Conservation (phyloP, 1,140 invertebrate genomes). For the Caenorhabditis brenneri region DNA sequence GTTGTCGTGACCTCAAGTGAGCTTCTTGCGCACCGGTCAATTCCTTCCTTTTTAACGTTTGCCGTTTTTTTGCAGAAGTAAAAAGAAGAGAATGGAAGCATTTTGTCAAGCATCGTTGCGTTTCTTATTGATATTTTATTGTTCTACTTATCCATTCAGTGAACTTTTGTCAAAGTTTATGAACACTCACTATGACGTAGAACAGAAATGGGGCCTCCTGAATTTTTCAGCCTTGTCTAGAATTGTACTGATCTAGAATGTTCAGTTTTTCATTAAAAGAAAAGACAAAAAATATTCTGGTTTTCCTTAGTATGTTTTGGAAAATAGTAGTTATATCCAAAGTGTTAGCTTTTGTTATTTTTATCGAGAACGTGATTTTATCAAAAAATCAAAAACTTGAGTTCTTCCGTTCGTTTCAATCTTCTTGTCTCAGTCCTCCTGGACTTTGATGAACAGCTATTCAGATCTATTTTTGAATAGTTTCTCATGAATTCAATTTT, state of each 20-base stretch:
- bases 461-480: neutral
- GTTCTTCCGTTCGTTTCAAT: neutral
- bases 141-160: neutral
- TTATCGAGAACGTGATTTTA: conserved; percentile 1
- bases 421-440: neutral
- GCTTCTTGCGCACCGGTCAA: neutral
- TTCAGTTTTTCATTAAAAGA: neutral
- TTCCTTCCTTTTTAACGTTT: neutral
- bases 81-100: neutral
- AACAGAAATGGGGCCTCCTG: no score
- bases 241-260: no score
- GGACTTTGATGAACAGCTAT: neutral
- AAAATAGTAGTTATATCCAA: neutral
- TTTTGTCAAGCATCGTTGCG: neutral
- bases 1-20: conserved; percentile 12
- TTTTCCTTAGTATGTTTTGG: neutral
- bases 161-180: neutral
- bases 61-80: neutral
- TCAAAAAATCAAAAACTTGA: neutral
- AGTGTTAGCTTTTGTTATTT: neutral
- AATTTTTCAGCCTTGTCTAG: no score
- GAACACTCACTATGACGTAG: neutral
- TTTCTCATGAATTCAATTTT: neutral
- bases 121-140: conserved; percentile 11
- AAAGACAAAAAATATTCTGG: neutral